phyloP scores from a whole-genome alignment of 1,140 invertebrate species.

The Glossosoma conforme region DNA sequence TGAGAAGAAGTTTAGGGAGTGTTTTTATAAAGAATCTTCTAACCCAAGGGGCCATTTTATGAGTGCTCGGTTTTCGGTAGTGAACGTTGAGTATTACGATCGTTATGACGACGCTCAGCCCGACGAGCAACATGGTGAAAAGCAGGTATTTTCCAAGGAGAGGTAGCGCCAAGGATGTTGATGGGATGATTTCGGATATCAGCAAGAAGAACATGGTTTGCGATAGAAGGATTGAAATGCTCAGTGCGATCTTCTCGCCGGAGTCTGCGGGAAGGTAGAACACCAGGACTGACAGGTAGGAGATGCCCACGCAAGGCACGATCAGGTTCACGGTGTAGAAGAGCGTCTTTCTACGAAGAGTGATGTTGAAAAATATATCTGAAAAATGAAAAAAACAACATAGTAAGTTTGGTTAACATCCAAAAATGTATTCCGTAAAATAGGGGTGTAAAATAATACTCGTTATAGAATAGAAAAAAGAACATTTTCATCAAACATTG shows the following conservation, averaged over 20 bases:
- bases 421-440: too few relatives aligned
- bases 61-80: slow-evolving; percentile 96
- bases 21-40: slow-evolving; percentile 81
- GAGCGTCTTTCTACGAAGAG: slow-evolving; percentile 86
- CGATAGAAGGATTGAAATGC: slow-evolving; percentile 97
- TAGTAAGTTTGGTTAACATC: too few relatives aligned
- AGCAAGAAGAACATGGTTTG: slow-evolving; percentile 99
- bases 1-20: slow-evolving; percentile 76
- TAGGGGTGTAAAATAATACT: too few relatives aligned
- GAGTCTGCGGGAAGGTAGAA: slow-evolving; percentile 98
- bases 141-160: slow-evolving; percentile 96
- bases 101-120: slow-evolving; percentile 92
- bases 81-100: slow-evolving; percentile 99
- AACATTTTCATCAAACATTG: too few relatives aligned
- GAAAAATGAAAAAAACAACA: slow-evolving; percentile 38
- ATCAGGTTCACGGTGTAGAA: slow-evolving; percentile 97
- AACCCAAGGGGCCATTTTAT: slow-evolving; percentile 93
- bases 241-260: slow-evolving; percentile 96
- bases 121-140: slow-evolving; percentile 98
- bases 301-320: slow-evolving; percentile 89
- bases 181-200: slow-evolving; percentile 97
- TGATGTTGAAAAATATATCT: slow-evolving; percentile 99
- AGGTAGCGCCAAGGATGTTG: slow-evolving; percentile 94
- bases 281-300: slow-evolving; percentile 85
- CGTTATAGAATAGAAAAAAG: too few relatives aligned